Evolutionary conservation across 2,797 vertebrate genomes (phyloP), one percentile per base, ranked within the genome.

Genomic region (Delichon dasypus): DNA sequence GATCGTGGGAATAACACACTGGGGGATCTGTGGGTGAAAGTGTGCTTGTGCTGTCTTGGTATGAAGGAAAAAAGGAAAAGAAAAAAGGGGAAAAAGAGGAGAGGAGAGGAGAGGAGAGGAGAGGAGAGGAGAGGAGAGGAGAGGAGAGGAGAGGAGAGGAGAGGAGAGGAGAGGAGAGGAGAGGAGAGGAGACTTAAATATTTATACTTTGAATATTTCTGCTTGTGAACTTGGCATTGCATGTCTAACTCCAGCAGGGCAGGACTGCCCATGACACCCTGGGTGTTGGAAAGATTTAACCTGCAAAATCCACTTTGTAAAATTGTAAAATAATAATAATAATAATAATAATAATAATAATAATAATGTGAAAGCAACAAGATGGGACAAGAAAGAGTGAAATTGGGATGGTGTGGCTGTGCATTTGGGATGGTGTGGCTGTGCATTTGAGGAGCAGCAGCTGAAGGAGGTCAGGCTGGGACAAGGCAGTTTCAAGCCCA

Each of bases 1-100:
- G 25, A 20, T 0, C n/a, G 36, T 36, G 36, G 44, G 32, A 73
- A 36, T 9, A 7, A 0, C 16, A 79, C 42, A 48, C 8, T 19
- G 20, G 19, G 25, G 9, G 27, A 8, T 38, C 5, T 4, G 15
- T 4, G 38, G 55, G 25, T 4, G 8, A 23, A 66, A 73, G n/a
- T 6, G 10, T 6, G n/a, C 38, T 29, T 79, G 58, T 51, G 30
- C 16, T 38, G 10, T 38, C 36, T 38, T 38, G 36, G 36, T 38
- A 38, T 38, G 36, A 38, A 38, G 36, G 10, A 36, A 36, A 36
- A 36, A 9, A 36, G 7, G 4, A 21, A 11, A 16, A 9, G 17
- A 4, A 16, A 67, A 12, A 21, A 42, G 36, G 8, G 3, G 7
- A n/a, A n/a, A 10, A 10, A 36, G 36, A n/a, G n/a, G n/a, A n/a